Conservation (phyloP, 2,797 vertebrate genomes). For the Sciurus vulgaris region DNA sequence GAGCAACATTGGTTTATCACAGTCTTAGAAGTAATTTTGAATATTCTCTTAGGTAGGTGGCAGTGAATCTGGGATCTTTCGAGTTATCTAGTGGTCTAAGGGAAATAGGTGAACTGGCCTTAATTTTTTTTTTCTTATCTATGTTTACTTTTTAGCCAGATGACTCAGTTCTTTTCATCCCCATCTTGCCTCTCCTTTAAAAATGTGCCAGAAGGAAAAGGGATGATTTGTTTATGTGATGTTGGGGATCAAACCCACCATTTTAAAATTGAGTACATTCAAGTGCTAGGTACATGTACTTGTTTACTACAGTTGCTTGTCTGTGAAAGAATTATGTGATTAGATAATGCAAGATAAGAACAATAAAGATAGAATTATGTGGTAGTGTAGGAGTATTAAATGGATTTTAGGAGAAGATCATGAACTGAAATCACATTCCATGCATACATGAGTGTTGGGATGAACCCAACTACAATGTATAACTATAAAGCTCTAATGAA, state of each 20-base stretch:
- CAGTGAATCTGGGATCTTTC: neutral
- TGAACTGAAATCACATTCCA: too few species aligned
- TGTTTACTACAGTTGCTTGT: conserved; percentile 48
- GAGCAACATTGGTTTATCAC: neutral
- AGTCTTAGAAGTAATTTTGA: conserved; percentile 38
- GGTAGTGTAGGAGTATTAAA: neutral
- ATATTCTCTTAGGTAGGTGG: neutral
- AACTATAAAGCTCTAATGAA: too few species aligned
- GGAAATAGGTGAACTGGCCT: neutral
- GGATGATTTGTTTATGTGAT: neutral
- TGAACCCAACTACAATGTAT: too few species aligned
- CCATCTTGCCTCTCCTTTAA: neutral
- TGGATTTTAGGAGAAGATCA: neutral
- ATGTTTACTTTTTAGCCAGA: conserved; percentile 26
- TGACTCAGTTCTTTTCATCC: conserved; percentile 10
- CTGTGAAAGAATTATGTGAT: conserved; percentile 18
- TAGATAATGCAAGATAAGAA: neutral
- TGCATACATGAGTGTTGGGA: too few species aligned
- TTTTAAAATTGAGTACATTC: neutral
- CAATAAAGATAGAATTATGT: conserved; percentile 41
- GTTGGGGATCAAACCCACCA: too few species aligned
- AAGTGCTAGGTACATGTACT: neutral
- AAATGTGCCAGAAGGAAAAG: neutral
- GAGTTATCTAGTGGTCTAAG: neutral
- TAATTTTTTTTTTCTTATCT: neutral